Percentiles rank a stretch among this genome's conserved stretches.
phyloP scores from a whole-genome alignment of 1,140 invertebrate species.

The Saccostrea glomerata region DNA sequence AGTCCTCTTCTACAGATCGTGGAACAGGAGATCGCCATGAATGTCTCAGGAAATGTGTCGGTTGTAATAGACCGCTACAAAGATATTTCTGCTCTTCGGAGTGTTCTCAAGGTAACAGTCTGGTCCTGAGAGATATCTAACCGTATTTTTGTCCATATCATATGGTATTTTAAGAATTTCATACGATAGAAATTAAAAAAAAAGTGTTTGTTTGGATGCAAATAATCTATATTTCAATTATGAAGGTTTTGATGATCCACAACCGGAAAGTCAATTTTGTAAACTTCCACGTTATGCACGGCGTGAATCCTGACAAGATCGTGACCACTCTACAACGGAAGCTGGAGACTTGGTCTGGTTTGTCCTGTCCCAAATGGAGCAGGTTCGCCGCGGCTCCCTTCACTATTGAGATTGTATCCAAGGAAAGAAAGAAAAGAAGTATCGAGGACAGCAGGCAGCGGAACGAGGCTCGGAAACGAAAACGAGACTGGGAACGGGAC shows the following conservation, averaged over 20 bases:
- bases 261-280: slow-evolving; percentile 57
- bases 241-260: slow-evolving; percentile 63
- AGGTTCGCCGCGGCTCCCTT: slow-evolving; percentile 59
- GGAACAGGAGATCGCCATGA: slow-evolving; percentile 56
- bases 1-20: slow-evolving; percentile 55
- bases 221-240: neutral
- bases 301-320: slow-evolving; percentile 48
- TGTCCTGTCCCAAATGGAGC: slow-evolving; percentile 56
- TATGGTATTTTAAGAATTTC: neutral
- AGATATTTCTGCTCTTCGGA: slow-evolving; percentile 52
- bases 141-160: neutral
- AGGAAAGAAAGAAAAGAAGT: slow-evolving; percentile 48
- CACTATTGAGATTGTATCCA: slow-evolving; percentile 44
- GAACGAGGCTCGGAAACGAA: slow-evolving; percentile 51
- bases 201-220: neutral
- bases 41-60: slow-evolving; percentile 50
- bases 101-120: slow-evolving; percentile 57
- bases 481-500: slow-evolving; percentile 62
- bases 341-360: slow-evolving; percentile 57
- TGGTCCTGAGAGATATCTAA: neutral
- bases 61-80: slow-evolving; percentile 56
- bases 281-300: slow-evolving; percentile 46
- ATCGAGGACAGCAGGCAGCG: slow-evolving; percentile 52
- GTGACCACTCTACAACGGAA: slow-evolving; percentile 57
- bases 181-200: neutral